Evolutionary conservation across 2,888 invertebrate genomes (phyloP), one percentile per base, ranked within the genome.

Genomic region (Torymus texanus): DNA sequence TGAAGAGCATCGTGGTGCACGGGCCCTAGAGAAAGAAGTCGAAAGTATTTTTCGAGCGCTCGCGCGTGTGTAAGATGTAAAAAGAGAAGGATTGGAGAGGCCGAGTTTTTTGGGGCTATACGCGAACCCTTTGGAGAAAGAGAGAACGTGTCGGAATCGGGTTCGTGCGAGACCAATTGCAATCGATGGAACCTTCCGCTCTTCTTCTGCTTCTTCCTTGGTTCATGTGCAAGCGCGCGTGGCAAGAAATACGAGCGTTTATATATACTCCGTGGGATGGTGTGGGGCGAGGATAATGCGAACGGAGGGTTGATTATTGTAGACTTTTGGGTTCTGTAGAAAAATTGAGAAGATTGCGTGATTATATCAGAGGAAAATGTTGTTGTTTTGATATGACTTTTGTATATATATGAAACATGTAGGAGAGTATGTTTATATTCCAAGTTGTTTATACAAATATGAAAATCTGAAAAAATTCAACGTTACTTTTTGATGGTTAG

Each of bases 121-220:
- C 50, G 10, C 29, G 11, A 63, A 4, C 58, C 63, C n/a, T 41
- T 50, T 58, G 58, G 51, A 8, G 29, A 16, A 55, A 16, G n/a
- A 16, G 81, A 68, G 81, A 79, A 82, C 83, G 81, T 81, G 82
- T 83, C 81, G 78, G 81, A 79, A 76, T 81, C 75, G 76, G 21
- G 21, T n/a, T 21, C 65, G 80, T 51, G 77, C 77, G 80, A 77
- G 75, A 77, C 78, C 75, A 73, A 82, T 78, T 70, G 71, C 41
- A 78, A 73, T 74, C 80, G 78, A 75, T 73, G 72, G 70, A 63
- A 41, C 41, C 68, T 61, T 71, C 55, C 61, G 53, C 18, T 70
- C 61, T 51, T 62, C 63, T 50, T 61, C 41, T 41, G 41, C 41
- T 41, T 41, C 41, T 67, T 21, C 50, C 58, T 5, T 50, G 61